Evolutionary conservation across 2,113 vertebrate genomes (phyloP).

Genomic region (Datnioides undecimradiatus): DNA sequence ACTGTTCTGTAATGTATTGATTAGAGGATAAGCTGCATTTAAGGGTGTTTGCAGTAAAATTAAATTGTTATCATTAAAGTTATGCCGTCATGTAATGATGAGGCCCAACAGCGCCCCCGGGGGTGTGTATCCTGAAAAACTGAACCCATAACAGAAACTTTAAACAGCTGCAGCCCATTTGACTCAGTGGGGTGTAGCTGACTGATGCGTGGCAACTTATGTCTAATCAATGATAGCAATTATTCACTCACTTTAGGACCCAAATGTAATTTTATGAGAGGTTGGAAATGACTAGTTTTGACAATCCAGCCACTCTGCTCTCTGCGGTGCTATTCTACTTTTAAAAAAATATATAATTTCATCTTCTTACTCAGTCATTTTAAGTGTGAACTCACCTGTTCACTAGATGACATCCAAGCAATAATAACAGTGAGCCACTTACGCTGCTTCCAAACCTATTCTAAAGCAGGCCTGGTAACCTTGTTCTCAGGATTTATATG

Average conservation of each 20-base stretch:
- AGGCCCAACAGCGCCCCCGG: neutral
- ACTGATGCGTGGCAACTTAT: neutral
- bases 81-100: neutral
- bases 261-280: conserved; percentile 2
- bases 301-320: neutral
- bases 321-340: neutral
- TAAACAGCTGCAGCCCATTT: conserved; percentile 14
- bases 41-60: conserved; percentile 19
- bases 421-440: neutral
- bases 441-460: neutral
- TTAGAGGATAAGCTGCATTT: conserved; percentile 16
- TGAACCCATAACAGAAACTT: neutral
- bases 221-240: conserved; percentile 22
- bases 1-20: conserved; percentile 53
- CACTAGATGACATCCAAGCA: neutral
- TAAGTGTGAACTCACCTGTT: neutral
- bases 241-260: conserved; percentile 7
- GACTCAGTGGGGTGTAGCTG: neutral
- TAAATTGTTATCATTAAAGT: conserved; percentile 15
- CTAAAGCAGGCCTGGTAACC: neutral
- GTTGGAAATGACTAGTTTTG: neutral
- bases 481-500: neutral
- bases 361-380: neutral
- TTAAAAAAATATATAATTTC: neutral
- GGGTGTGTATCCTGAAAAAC: neutral